Percentiles rank a stretch among this genome's conserved stretches.
These are phyloP conservation scores for Crotalus tigris DNA, from an alignment of 2,113 vertebrate species.

Conservation along the genomic window DNA sequence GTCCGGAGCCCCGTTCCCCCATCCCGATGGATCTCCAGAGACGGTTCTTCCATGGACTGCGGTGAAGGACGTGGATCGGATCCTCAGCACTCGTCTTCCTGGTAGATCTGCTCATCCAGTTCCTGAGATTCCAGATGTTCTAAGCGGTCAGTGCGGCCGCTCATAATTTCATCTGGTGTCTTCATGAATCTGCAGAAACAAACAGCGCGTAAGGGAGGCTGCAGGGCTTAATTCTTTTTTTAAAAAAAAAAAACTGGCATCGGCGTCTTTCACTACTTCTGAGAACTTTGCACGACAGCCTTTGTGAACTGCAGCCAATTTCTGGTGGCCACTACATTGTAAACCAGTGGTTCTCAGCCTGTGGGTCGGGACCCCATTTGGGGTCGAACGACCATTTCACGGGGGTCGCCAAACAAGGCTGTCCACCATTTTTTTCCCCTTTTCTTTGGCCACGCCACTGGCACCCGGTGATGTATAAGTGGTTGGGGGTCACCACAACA, in stretches of 20 bases:
- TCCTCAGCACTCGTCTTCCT: slow-evolving; percentile 93
- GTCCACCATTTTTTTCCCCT: no score
- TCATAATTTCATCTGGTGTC: slow-evolving; percentile 98
- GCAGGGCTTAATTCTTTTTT: neutral
- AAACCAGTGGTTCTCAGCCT: no score
- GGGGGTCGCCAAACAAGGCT: no score
- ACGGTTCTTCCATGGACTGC: slow-evolving; percentile 25
- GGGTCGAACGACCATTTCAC: no score
- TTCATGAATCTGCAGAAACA: slow-evolving; percentile 90
- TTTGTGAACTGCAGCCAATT: neutral
- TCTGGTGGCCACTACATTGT: neutral
- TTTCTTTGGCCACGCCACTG: no score
- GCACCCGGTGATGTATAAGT: no score
- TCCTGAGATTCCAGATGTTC: slow-evolving; percentile 95
- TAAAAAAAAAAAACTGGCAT: neutral
- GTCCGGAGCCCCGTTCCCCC: slow-evolving; percentile 40
- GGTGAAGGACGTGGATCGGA: slow-evolving; percentile 21
- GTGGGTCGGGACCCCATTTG: no score
- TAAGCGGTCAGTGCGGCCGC: slow-evolving; percentile 90
- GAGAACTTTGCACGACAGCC: neutral
- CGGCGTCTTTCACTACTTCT: neutral
- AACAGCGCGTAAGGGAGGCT: accelerated
- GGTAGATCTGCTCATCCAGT: slow-evolving; percentile 91
- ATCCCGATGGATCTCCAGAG: slow-evolving; percentile 11
- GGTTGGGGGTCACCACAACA: no score